Conservation (phyloP, 37 sponge, comb jelly and placozoan genomes). For the Amphimedon queenslandica region DNA sequence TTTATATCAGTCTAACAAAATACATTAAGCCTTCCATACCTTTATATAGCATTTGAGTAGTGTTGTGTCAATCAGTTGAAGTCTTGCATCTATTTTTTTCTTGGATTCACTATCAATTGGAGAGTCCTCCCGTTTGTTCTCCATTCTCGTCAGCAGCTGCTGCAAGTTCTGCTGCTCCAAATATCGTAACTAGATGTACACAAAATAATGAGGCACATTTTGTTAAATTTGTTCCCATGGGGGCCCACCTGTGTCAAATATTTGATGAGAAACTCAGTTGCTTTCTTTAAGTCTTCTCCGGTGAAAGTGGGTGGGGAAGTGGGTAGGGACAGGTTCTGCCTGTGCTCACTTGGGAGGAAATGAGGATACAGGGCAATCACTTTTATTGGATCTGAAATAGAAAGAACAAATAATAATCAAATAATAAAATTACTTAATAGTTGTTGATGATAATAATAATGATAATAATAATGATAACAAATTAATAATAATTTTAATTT, state of each 20-base stretch:
- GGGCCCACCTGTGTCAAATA: slow-evolving; percentile 56
- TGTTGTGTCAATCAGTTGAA: slow-evolving; percentile 81
- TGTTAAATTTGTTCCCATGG: no score
- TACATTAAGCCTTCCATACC: slow-evolving; percentile 17
- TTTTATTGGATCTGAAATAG: slow-evolving; percentile 43
- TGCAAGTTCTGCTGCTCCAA: slow-evolving; percentile 22
- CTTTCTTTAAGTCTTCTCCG: slow-evolving; percentile 54
- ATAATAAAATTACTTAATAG: not conserved
- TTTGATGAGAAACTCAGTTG: slow-evolving; percentile 40
- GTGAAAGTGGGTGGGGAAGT: slow-evolving; percentile 57
- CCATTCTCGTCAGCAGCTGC: not conserved
- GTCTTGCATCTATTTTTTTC: slow-evolving; percentile 11
- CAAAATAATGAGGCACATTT: no score
- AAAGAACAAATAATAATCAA: no score
- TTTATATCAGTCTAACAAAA: not conserved
- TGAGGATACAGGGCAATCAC: slow-evolving; percentile 76
- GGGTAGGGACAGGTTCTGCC: slow-evolving; percentile 25
- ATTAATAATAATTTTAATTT: not conserved
- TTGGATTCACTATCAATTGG: not conserved
- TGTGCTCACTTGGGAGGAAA: slow-evolving; percentile 57
- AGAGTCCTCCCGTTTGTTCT: slow-evolving; percentile 8
- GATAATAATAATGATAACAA: not conserved
- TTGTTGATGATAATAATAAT: not conserved
- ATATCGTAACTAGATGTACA: slow-evolving; percentile 23
- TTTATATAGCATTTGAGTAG: slow-evolving; percentile 84